Evolutionary conservation across 2,888 invertebrate species (phyloP), one percentile per base, ranked within the genome.

Genomic region (Macaria liturata): DNA sequence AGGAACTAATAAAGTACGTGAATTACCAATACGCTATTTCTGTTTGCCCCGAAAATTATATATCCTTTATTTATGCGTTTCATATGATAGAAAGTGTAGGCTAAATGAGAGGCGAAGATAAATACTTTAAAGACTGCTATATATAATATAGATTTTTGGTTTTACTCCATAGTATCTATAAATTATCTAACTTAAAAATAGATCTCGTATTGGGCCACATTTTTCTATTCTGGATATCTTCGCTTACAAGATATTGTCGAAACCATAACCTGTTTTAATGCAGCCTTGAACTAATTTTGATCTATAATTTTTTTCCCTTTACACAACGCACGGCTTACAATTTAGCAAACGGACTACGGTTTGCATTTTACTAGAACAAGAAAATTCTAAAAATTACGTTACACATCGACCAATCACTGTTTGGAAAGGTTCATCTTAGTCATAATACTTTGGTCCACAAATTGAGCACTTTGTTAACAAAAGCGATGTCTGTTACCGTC

Each of bases 371-470:
- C 52, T 59, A 59, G 57, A 50, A 59, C 47, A 57, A 59, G 40
- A 48, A 31, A 49, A 37, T 44, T 59, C 57, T 39, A 54, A 51
- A 46, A 54, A n/a, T 20, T 39, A 42, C n/a, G 9, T 9, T 8
- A 8, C 42, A n/a, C 42, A n/a, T 42, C 6, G 42, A 8, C 42
- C 6, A 42, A 8, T 68, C 63, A 60, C 66, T 67, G 62, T 60
- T 65, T 67, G 63, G 59, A 67, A 72, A 61, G 70, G 61, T 69
- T 55, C 66, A 73, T 64, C 62, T 68, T 65, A 55, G 51, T 57
- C 49, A 51, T 79, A 75, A 83, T 82, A 88, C 90, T 91, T 91
- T 91, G 91, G 91, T 91, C 86, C 88, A 83, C 82, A 82, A 74
- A 84, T 91, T 91, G 91, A 91, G 91, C 91, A 91, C 88, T 81